A percentile compares a stretch with the other conserved stretches of the same genome.
These are phyloP conservation scores for Drosophila guanche DNA, from an alignment of 1,140 invertebrate genomes.

Conservation along the genomic window DNA sequence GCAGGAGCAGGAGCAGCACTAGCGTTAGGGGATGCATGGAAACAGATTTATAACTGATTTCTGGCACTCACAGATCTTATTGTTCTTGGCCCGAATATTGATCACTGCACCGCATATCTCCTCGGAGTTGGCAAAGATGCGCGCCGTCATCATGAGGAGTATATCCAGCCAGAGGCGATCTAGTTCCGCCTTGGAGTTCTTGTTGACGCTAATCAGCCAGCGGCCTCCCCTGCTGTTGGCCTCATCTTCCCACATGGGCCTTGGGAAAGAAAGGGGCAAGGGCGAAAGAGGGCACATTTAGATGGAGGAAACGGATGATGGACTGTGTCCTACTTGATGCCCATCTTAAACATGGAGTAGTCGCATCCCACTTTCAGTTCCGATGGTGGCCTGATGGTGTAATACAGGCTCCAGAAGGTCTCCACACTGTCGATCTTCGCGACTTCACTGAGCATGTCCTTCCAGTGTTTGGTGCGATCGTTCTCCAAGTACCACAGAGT, in stretches of 20 bases:
- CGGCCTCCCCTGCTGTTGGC: conserved; percentile 94
- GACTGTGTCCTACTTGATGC: conserved; percentile 87
- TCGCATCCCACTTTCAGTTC: conserved; percentile 95
- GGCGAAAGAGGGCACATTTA: conserved; percentile 91
- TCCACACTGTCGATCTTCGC: conserved; percentile 98
- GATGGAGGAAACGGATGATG: conserved; percentile 92
- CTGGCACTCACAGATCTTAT: conserved; percentile 89
- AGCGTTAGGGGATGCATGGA: too few species aligned
- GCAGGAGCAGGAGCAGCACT: conserved; percentile 5
- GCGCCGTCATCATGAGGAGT: conserved; percentile 94
- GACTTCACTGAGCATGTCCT: conserved; percentile 96
- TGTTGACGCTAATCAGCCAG: conserved; percentile 96
- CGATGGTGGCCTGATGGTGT: conserved; percentile 97
- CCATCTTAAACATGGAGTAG: conserved; percentile 98
- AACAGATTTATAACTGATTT: background rate
- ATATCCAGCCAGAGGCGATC: conserved; percentile 97
- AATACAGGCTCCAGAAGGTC: conserved; percentile 98
- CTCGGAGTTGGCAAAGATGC: conserved; percentile 96
- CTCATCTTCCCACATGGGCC: conserved; percentile 99
- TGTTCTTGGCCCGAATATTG: conserved; percentile 94
- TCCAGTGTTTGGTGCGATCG: conserved; percentile 94
- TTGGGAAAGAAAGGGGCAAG: conserved; percentile 80
- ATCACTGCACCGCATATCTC: conserved; percentile 98
- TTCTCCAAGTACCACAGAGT: conserved; percentile 98
- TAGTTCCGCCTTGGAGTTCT: conserved; percentile 93